A percentile compares a stretch with the other conserved stretches of the same genome.
Evolutionary conservation across 2,888 invertebrate species (phyloP).

Genomic region (Aromia moschata): DNA sequence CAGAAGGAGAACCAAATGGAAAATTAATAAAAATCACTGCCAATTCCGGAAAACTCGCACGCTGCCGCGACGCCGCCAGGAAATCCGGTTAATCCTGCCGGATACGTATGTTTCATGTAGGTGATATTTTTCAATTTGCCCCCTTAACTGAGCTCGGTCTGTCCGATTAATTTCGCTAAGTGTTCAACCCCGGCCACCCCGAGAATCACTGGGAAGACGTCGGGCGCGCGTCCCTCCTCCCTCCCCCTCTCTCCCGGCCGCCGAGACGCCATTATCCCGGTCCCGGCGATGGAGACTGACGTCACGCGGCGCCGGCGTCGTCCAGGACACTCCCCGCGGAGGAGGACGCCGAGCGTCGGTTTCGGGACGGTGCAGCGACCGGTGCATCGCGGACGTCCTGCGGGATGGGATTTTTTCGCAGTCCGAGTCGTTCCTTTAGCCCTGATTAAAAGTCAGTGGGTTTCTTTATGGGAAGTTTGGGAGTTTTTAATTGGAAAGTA

Average conservation of each 20-base stretch:
- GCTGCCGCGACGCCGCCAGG: conserved; percentile 33
- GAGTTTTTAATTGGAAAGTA: not conserved
- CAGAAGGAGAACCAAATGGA: conserved; percentile 22
- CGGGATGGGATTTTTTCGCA: not conserved
- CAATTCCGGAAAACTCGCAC: conserved; percentile 32
- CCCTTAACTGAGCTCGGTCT: conserved; percentile 52
- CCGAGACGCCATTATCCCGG: conserved; percentile 64
- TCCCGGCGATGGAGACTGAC: conserved; percentile 63
- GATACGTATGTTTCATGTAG: conserved; percentile 52
- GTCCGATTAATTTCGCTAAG: conserved; percentile 62
- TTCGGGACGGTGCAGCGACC: not conserved
- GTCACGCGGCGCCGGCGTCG: conserved; percentile 61
- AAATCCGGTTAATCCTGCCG: conserved; percentile 45
- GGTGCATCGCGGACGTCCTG: not conserved
- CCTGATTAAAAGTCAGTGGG: conserved; percentile 1
- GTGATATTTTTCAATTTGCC: conserved; percentile 60
- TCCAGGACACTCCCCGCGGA: conserved; percentile 55
- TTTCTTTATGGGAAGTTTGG: not conserved
- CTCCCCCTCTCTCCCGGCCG: conserved; percentile 38
- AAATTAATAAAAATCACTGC: conserved; percentile 38
- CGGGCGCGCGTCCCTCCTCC: conserved; percentile 45
- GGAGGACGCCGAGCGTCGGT: conserved; percentile 21
- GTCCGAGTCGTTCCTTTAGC: not conserved
- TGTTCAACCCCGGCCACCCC: conserved; percentile 57
- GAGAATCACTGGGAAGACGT: conserved; percentile 57